A percentile compares a stretch with the other conserved stretches of the same genome.
phyloP scores from a whole-genome alignment of 2,113 vertebrate species.

The Triplophysa tibetana region DNA sequence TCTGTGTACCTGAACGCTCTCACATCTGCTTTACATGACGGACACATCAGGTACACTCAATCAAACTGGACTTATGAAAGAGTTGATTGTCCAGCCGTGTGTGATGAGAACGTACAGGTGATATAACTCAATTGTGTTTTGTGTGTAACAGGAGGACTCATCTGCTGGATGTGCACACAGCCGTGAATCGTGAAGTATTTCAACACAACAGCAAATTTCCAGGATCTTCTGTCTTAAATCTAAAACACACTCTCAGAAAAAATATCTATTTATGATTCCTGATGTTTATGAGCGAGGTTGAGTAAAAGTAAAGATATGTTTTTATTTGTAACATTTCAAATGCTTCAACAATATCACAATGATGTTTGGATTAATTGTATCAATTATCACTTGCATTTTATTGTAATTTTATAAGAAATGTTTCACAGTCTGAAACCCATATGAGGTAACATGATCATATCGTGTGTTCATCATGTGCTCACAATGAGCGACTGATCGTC shows the following conservation, averaged over 20 bases:
- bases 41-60: constrained; percentile 71
- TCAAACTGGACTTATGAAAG: too few relatives aligned
- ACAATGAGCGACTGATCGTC: too few relatives aligned
- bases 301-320: too few relatives aligned
- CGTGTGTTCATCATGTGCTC: too few relatives aligned
- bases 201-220: constrained; percentile 74
- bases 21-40: constrained; percentile 67
- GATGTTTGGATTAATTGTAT: constrained; percentile 15
- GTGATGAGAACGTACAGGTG: too few relatives aligned
- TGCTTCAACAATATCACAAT: neutral
- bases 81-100: too few relatives aligned
- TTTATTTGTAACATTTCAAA: neutral
- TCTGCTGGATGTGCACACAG: constrained; percentile 79
- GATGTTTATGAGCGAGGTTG: neutral
- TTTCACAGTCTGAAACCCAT: neutral
- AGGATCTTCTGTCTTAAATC: constrained; percentile 69
- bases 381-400: neutral
- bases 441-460: too few relatives aligned
- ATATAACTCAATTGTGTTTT: neutral
- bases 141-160: constrained; percentile 72
- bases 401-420: neutral
- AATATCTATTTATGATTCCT: constrained; percentile 72
- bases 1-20: constrained; percentile 81
- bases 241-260: constrained; percentile 87
- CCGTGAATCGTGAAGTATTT: constrained; percentile 78